A percentile compares a stretch with the other conserved stretches of the same genome.
phyloP scores from a whole-genome alignment of 1,140 invertebrate genomes.

The Acromyrmex charruanus region DNA sequence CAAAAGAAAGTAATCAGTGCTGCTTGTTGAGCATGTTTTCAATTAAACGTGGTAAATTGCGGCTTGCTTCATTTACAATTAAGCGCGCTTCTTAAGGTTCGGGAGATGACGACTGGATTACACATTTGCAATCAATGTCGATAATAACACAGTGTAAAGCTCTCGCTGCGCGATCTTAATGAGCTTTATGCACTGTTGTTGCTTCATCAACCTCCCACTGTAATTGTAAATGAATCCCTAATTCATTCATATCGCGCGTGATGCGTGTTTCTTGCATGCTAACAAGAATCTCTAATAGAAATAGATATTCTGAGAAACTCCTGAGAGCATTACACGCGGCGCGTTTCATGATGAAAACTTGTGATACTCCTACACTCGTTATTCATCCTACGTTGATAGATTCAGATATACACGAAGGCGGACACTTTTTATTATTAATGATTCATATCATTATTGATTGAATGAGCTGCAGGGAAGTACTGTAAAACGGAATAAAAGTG shows the following conservation, averaged over 20 bases:
- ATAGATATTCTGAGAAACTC: conserved; percentile 49
- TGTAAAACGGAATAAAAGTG: background rate
- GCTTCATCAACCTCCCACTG: conserved; percentile 73
- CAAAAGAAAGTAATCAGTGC: conserved; percentile 73
- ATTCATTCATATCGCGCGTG: conserved; percentile 59
- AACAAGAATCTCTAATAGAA: conserved; percentile 64
- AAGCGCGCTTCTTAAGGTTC: conserved; percentile 72
- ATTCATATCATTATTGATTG: background rate
- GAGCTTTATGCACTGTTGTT: conserved; percentile 75
- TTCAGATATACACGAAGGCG: background rate
- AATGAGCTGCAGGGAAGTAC: background rate
- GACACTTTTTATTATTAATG: conserved; percentile 16
- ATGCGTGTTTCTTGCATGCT: conserved; percentile 44
- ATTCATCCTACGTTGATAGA: conserved; percentile 33
- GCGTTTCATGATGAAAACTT: conserved; percentile 47
- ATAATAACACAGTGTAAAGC: conserved; percentile 68
- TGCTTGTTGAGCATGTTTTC: conserved; percentile 75
- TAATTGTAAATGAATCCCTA: conserved; percentile 74
- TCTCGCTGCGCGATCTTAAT: conserved; percentile 66
- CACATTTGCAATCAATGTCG: conserved; percentile 73
- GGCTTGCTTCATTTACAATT: conserved; percentile 75
- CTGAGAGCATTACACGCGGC: background rate
- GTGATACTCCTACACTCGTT: conserved; percentile 29
- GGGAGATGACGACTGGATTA: conserved; percentile 70
- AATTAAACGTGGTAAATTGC: conserved; percentile 77